Evolutionary conservation across 2,113 vertebrate genomes (phyloP), one percentile per base, ranked within the genome.

Genomic region (Bathybates hornii): DNA sequence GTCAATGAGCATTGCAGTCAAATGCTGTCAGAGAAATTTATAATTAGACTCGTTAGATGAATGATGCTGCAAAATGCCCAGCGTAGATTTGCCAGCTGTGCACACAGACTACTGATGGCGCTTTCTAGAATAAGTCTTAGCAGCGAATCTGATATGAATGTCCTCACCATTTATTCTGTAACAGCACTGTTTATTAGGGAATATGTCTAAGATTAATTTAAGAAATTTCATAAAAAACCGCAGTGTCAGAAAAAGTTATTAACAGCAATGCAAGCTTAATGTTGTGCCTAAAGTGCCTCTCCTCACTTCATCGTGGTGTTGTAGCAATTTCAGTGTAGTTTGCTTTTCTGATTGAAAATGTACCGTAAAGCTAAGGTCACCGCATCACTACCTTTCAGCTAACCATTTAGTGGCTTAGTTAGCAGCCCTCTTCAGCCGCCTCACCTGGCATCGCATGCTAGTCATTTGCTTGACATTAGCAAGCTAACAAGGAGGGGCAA

Each of bases 401-500:
- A 76, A 83, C 16, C 17, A 41, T 66, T 73, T 19, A 45, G 32
- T 57, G 80, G 59, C 63, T 89, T 21, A 84, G 85, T 89, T 57
- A 86, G 78, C 78, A 53, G 79, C 89, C 91, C 66, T 27, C 54
- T 78, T 82, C 87, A 90, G 92, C 82, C 24, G 14, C 8, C 78
- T 92, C 86, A 92, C 89, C 92, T 92, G 92, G 61, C 61, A 53
- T 80, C 54, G 66, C 79, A 56, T 29, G 90, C 87, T 89, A 91
- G 82, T 89, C 32, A 2, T 13, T 24, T 48, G 82, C 83, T 57
- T 88, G 80, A 86, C 79, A 81, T 63, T 93, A 90, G 88, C 92
- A 13, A 5, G 92, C 90, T 86, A 94, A 83, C 88, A 84, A 94
- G 92, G 91, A 93, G 93, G 91, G 92, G 92, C 92, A 82, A 14